Conservation (phyloP, 1,140 invertebrate genomes). For the Heliconius congener region DNA sequence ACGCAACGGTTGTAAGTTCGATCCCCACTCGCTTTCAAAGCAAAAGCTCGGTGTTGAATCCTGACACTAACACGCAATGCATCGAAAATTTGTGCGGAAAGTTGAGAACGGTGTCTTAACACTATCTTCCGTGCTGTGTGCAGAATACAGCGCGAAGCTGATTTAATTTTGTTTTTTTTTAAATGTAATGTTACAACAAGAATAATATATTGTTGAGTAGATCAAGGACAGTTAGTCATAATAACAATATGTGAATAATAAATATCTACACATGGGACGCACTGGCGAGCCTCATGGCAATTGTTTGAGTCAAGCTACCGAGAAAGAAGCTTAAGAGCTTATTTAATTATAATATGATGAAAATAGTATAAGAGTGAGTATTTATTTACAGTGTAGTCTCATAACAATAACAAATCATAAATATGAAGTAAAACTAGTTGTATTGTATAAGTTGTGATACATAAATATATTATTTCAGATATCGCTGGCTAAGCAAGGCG, state of each 20-base stretch:
- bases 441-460: neutral
- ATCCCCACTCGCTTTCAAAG: too few relatives aligned
- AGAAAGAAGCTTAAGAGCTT: constrained; percentile 12
- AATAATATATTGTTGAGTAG: neutral
- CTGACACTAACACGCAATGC: too few relatives aligned
- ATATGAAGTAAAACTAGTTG: neutral
- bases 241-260: constrained; percentile 11
- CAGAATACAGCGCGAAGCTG: too few relatives aligned
- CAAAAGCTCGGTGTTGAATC: too few relatives aligned
- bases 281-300: constrained; percentile 5
- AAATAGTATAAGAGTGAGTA: neutral
- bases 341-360: constrained; percentile 9
- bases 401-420: neutral
- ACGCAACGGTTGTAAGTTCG: too few relatives aligned
- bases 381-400: neutral
- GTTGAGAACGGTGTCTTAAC: too few relatives aligned
- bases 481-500: neutral
- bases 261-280: constrained; percentile 13
- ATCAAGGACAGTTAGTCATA: constrained; percentile 8
- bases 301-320: neutral
- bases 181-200: neutral
- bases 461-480: neutral
- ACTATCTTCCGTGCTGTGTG: too few relatives aligned
- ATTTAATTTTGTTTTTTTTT: too few relatives aligned
- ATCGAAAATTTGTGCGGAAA: too few relatives aligned